Evolutionary conservation across 2,113 vertebrate species (phyloP), one percentile per base, ranked within the genome.

Genomic region (Syngnathus floridae): DNA sequence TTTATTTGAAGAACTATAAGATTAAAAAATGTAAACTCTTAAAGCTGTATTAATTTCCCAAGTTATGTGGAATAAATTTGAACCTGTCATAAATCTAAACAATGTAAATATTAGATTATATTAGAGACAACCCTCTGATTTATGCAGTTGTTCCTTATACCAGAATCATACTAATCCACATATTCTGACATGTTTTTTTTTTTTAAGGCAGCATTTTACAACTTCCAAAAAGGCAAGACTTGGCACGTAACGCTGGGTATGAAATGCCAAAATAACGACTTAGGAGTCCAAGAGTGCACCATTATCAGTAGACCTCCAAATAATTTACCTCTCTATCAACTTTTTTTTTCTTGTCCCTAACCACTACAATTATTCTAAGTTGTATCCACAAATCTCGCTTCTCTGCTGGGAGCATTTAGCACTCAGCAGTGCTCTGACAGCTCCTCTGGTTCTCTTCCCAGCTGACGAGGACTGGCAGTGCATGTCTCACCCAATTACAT

Each of bases 401-500:
- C 58, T 78, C 84, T 73, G 16, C 77, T 77, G 84, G 87, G 88
- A 88, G 62, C 81, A 77, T 85, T 88, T 87, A 86, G 70, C 74
- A 76, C 76, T 69, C 68, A 2, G 51, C 38, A 21, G 81, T 66
- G 78, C 55, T 74, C 70, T 77, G 72, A 77, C 79, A 77, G 82
- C 74, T 77, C 49, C 80, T 85, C 89, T 89, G 85, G 81, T 70
- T 86, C 73, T 82, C 64, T 76, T 86, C 82, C 65, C 13, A 19
- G 68, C 78, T 90, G 84, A 90, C 85, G 36, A 85, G 80, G 74
- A 83, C 75, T 87, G 87, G 85, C 85, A 83, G 83, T 60, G 65
- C 67, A 80, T 79, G 83, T 84, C 89, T 81, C 62, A 76, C 69
- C 71, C 75, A 89, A 89, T 90, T 89, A 87, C 79, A 77, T 46